Evolutionary conservation across 2,797 vertebrate genomes (phyloP).

Genomic region (Vultur gryphus): DNA sequence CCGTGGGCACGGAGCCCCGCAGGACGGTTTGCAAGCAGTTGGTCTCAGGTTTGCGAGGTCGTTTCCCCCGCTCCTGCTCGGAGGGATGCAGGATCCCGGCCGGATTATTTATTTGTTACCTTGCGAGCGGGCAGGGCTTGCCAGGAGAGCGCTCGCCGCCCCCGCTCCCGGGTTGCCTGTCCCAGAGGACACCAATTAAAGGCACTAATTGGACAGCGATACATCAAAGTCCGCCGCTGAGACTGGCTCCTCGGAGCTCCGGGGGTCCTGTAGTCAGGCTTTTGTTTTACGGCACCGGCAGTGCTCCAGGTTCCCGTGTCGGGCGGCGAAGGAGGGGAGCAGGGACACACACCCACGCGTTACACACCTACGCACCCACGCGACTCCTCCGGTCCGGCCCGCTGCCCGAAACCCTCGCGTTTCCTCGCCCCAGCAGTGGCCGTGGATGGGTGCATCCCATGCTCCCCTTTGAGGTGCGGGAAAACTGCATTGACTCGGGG

Average conservation of each 20-base stretch:
- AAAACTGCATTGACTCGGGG: accelerated
- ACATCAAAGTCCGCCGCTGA: constrained; percentile 76
- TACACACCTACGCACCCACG: too few relatives aligned
- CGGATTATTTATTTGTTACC: constrained; percentile 58
- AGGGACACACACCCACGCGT: not conserved
- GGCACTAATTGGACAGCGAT: constrained; percentile 82
- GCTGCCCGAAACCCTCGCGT: not conserved
- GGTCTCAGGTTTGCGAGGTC: not conserved
- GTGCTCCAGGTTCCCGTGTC: not conserved
- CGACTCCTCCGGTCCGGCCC: not conserved
- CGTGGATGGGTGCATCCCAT: not conserved
- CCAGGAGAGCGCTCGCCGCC: constrained; percentile 33
- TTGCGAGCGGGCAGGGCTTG: constrained; percentile 22
- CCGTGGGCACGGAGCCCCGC: not conserved
- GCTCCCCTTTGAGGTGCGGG: not conserved
- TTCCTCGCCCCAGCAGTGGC: not conserved
- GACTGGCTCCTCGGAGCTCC: constrained; percentile 63
- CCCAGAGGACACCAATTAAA: constrained; percentile 81
- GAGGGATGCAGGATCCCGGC: not conserved
- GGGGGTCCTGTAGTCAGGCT: constrained; percentile 57
- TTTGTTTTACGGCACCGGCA: constrained; percentile 67
- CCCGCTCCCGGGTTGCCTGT: constrained; percentile 57
- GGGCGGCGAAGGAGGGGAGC: not conserved
- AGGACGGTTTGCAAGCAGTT: not conserved
- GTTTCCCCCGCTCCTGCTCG: not conserved